A percentile compares a stretch with the other conserved stretches of the same genome.
Evolutionary conservation across 2,888 invertebrate species (phyloP).

Genomic region (Germaria angustata): DNA sequence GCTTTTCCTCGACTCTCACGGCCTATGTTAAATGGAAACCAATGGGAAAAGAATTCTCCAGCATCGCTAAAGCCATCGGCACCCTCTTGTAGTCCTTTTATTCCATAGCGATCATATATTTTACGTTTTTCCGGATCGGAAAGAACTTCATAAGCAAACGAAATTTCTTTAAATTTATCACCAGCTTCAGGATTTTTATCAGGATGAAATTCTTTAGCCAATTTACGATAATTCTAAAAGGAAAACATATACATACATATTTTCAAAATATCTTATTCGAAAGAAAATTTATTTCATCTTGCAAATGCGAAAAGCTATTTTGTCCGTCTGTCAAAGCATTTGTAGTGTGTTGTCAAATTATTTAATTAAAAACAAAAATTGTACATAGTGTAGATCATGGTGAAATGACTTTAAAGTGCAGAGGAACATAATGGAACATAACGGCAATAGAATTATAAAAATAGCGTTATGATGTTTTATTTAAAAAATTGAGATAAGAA

Average conservation of each 20-base stretch:
- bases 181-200: slow-evolving; percentile 94
- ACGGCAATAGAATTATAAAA: too few relatives aligned
- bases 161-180: slow-evolving; percentile 97
- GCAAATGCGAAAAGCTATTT: too few relatives aligned
- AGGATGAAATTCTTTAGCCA: slow-evolving; percentile 97
- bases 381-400: too few relatives aligned
- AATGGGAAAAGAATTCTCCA: slow-evolving; percentile 84
- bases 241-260: neutral
- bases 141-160: slow-evolving; percentile 95
- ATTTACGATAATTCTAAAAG: slow-evolving; percentile 91
- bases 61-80: slow-evolving; percentile 80
- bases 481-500: too few relatives aligned
- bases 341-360: too few relatives aligned
- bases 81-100: slow-evolving; percentile 93
- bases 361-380: too few relatives aligned
- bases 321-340: too few relatives aligned
- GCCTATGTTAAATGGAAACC: slow-evolving; percentile 84
- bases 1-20: slow-evolving; percentile 84
- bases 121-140: slow-evolving; percentile 93
- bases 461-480: too few relatives aligned
- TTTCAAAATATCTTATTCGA: too few relatives aligned
- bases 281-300: too few relatives aligned
- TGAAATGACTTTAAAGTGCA: too few relatives aligned
- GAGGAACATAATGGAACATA: too few relatives aligned
- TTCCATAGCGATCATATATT: slow-evolving; percentile 91